Conservation (phyloP, 2,888 invertebrate species). For the Pseudolycoriella hygida region DNA sequence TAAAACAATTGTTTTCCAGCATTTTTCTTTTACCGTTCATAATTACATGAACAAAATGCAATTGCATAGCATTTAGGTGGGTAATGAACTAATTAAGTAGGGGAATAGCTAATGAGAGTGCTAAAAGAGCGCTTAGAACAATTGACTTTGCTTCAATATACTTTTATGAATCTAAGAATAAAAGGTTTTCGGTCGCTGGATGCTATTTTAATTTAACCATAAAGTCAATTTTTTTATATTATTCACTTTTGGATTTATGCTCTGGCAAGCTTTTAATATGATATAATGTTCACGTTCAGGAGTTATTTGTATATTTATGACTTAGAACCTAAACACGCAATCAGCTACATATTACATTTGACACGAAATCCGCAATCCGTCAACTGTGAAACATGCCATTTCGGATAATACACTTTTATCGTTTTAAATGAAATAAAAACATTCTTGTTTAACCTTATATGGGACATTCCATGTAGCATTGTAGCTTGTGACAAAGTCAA, state of each 20-base stretch:
- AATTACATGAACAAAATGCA: conserved; percentile 11
- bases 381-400: conserved; percentile 12
- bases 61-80: conserved; percentile 14
- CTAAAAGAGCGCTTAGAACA: conserved; percentile 8
- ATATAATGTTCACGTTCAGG: too few species aligned
- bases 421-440: too few species aligned
- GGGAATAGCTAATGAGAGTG: conserved; percentile 4
- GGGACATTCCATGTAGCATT: too few species aligned
- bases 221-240: background rate
- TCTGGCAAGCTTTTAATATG: conserved; percentile 4
- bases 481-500: too few species aligned
- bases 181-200: background rate
- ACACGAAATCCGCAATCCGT: conserved; percentile 12
- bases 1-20: background rate
- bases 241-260: conserved; percentile 1
- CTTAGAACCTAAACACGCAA: conserved; percentile 8
- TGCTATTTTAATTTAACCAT: too few species aligned
- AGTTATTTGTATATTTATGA: too few species aligned
- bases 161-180: background rate
- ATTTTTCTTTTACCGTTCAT: conserved; percentile 3
- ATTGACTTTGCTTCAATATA: conserved; percentile 3
- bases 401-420: background rate
- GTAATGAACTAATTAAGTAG: conserved; percentile 15
- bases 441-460: too few species aligned
- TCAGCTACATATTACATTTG: conserved; percentile 7